A percentile compares a stretch with the other conserved stretches of the same genome.
phyloP scores from a whole-genome alignment of 2,797 vertebrate species.

The Enteromius fasciolatus region DNA sequence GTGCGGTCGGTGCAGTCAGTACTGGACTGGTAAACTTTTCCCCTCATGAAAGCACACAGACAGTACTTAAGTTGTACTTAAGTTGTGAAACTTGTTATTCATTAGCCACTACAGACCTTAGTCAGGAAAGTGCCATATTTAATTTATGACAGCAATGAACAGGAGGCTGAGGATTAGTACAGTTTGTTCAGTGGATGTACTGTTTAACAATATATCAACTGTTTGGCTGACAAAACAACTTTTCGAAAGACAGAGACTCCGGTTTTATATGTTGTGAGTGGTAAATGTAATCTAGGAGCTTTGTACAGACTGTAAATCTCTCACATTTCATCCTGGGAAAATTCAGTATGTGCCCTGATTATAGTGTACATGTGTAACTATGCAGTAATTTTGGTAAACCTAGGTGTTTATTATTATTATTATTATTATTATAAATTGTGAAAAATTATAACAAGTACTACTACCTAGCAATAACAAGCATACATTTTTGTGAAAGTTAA shows the following conservation, averaged over 20 bases:
- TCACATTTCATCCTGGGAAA: background rate
- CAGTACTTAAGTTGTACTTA: background rate
- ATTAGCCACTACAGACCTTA: background rate
- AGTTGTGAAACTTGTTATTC: background rate
- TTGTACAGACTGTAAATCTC: background rate
- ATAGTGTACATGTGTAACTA: background rate
- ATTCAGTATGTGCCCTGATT: background rate
- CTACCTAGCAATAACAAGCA: accelerated
- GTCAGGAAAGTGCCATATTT: background rate
- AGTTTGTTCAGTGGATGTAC: background rate
- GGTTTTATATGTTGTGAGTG: background rate
- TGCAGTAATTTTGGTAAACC: background rate
- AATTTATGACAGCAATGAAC: background rate
- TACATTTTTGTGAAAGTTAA: background rate
- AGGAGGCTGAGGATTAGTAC: background rate
- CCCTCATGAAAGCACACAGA: background rate
- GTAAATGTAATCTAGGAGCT: background rate
- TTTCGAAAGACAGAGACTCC: background rate
- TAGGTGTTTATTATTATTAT: background rate
- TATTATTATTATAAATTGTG: background rate
- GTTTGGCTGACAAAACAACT: background rate
- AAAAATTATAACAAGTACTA: background rate
- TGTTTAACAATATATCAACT: background rate
- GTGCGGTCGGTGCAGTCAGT: background rate
- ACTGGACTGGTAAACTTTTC: background rate